Percentiles rank a stretch among this genome's conserved stretches.
Conservation (phyloP, 2,113 vertebrate genomes). For the Misgurnus mizolepis region DNA sequence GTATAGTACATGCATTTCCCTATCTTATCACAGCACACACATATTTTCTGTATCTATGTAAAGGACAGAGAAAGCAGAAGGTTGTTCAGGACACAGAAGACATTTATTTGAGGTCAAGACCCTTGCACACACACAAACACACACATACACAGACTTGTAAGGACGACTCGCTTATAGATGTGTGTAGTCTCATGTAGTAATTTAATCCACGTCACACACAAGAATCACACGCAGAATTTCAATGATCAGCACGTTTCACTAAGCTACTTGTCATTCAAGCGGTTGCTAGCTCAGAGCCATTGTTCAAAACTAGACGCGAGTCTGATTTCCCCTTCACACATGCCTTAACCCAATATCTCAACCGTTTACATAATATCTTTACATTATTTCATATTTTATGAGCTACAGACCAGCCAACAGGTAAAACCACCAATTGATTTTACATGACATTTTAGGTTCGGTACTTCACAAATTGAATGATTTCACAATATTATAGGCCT, state of each 20-base stretch:
- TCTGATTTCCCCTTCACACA: background rate
- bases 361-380: background rate
- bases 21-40: slow-evolving; percentile 10
- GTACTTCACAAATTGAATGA: no score
- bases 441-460: no score
- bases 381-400: background rate
- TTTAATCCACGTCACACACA: slow-evolving; percentile 18
- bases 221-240: background rate
- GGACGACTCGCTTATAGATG: slow-evolving; percentile 5
- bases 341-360: background rate
- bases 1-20: background rate
- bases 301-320: background rate
- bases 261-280: background rate
- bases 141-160: background rate
- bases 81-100: slow-evolving; percentile 43
- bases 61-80: slow-evolving; percentile 46
- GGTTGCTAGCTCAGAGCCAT: background rate
- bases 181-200: slow-evolving; percentile 23
- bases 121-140: background rate
- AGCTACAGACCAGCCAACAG: no score
- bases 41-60: background rate
- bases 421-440: no score
- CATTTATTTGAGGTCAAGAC: slow-evolving; percentile 46
- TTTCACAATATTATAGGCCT: no score
- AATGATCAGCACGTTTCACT: background rate